Evolutionary conservation across 2,797 vertebrate species (phyloP), one percentile per base, ranked within the genome.

Genomic region (Characodon lateralis): DNA sequence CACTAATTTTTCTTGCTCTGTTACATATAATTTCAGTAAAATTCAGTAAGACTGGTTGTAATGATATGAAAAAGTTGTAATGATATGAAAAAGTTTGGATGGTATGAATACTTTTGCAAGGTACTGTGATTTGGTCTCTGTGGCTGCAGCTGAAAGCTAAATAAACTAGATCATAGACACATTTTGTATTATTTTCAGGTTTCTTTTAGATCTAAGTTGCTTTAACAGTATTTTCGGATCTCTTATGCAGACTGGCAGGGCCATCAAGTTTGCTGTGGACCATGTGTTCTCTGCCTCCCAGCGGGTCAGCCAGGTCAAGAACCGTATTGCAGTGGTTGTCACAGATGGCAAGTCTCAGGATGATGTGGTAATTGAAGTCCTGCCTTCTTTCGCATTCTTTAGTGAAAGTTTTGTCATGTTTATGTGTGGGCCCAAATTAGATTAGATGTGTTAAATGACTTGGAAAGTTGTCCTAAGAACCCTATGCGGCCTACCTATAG

Each of bases 261-360:
- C 96, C 79, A 96, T 96, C 76, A 95, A 91, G 85, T 96, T 96
- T 74, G 93, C 95, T 0, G 94, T 95, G 41, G 90, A 96, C 75
- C 95, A 95, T 1, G 95, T 96, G 4, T 96, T 96, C 77, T 26
- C 94, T 0, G 89, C 94, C 9, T 95, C 95, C 1, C 85, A 85
- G 39, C 89, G 95, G 28, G 9, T 46, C 58, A 91, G 85, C 14
- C 68, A 80, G 24, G 94, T 94, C 50, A 96, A 96, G 90, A 96
- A 96, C 86, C 95, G 93, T 63, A 96, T 96, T 3, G 94, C 94
- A 1, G 93, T 96, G 78, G 96, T 96, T 73, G 94, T 96, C 48
- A 96, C 96, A 0, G 96, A 96, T 39, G 96, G 96, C 12, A 96
- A 96, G 83, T 96, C 96, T 43, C 96, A 96, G 87, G 96, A 96